Evolutionary conservation across 2,797 vertebrate genomes (phyloP), one percentile per base, ranked within the genome.

Genomic region (Odontamblyopus lacepedii): DNA sequence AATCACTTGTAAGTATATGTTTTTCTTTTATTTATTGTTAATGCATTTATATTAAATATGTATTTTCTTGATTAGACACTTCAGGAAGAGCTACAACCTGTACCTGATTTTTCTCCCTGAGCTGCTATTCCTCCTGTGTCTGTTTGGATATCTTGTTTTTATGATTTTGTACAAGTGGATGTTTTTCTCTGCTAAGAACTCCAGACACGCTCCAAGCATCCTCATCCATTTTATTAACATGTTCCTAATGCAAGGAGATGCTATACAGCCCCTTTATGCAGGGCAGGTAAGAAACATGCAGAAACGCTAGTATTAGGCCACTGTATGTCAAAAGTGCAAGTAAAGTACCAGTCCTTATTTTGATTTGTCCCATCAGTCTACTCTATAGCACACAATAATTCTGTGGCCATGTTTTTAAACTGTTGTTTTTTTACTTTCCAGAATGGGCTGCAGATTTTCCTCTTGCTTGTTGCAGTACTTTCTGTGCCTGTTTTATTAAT

Each of bases 151-250:
- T 90, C 94, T 99, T 75, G 95, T 96, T 50, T 98, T 99, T 78
- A 95, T 99, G 96, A 96, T 99, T 29, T 0, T 98, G 78, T 98
- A 96, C 79, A 99, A 99, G 85, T 99, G 98, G 98, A 83, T 98
- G 72, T 89, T 87, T 0, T 99, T 94, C 81, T 93, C 94, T 1
- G 93, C 88, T 0, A 44, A 78, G 13, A 86, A 95, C 72, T 96
- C 97, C 11, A 86, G 35, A 6, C 1, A 60, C 0, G 96, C 98
- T 26, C 98, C 98, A 0, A 99, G 97, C 86, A 97, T 99, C 82
- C 95, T 99, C 77, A 97, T 99, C 29, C 93, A 97, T 8, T 99
- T 99, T 77, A 99, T 99, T 77, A 96, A 98, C 91, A 99, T 99
- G 98, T 98, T 99, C 83, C 88, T 99, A n/a, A 97, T 97, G 90